These are phyloP conservation scores for Cyrtorhinus lividipennis DNA, from an alignment of 1,140 invertebrate species.

Conservation along the genomic window DNA sequence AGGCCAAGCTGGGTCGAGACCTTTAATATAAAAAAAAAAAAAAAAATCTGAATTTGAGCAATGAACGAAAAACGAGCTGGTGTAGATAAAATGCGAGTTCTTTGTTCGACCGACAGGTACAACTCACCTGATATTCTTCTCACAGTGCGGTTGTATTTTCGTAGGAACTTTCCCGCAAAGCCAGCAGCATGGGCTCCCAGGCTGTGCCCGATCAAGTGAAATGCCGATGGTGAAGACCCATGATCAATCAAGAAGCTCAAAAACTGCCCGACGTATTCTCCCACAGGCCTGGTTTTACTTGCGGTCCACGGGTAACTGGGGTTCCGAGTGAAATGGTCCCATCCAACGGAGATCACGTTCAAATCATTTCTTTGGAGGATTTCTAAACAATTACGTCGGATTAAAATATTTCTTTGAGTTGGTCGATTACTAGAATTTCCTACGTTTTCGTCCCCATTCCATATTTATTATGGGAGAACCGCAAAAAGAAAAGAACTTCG, in stretches of 20 bases:
- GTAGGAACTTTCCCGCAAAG: not conserved
- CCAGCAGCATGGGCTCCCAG: not conserved
- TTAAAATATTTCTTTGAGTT: too few species aligned
- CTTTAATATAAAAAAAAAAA: not conserved
- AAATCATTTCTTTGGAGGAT: not conserved
- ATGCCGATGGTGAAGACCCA: not conserved
- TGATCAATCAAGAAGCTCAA: not conserved
- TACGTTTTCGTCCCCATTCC: too few species aligned
- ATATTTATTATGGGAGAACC: too few species aligned
- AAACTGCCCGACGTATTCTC: not conserved
- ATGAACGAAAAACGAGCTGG: not conserved
- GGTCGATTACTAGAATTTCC: too few species aligned
- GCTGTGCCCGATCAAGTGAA: not conserved
- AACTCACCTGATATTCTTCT: not conserved
- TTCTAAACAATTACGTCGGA: too few species aligned
- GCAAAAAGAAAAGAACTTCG: too few species aligned
- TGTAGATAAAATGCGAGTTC: not conserved
- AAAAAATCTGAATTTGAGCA: not conserved
- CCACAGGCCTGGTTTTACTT: not conserved
- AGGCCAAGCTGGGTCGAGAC: not conserved
- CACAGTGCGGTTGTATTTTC: not conserved
- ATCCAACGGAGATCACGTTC: not conserved
- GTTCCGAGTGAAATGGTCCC: not conserved
- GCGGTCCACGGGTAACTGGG: not conserved
- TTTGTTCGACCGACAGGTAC: not conserved